These are phyloP conservation scores for Scolanthus callimorphus DNA, from an alignment of 92 coral and sea anemone genomes.

Conservation along the genomic window DNA sequence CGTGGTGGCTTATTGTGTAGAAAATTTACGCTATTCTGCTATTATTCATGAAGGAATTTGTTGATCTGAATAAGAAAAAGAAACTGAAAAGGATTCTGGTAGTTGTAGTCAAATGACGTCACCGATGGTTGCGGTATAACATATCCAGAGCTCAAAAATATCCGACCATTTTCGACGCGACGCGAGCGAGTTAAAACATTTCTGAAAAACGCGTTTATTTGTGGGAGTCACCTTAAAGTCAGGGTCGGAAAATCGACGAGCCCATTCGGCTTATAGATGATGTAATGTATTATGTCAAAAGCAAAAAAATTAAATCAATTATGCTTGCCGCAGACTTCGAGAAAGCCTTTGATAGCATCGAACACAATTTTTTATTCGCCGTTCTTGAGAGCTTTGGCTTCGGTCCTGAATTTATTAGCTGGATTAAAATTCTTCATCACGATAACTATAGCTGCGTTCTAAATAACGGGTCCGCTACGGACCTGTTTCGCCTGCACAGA, in stretches of 20 bases:
- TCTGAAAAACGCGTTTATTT: too few relatives aligned
- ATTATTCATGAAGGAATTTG: too few relatives aligned
- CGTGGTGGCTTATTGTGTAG: too few relatives aligned
- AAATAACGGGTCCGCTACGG: constrained; percentile 17
- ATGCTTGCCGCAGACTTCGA: constrained; percentile 14
- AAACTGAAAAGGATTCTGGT: too few relatives aligned
- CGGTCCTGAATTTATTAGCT: constrained; percentile 17
- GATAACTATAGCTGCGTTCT: constrained; percentile 18
- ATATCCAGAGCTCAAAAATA: too few relatives aligned
- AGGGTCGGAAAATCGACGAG: constrained; percentile 34
- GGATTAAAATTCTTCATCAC: constrained; percentile 10
- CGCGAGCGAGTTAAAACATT: too few relatives aligned
- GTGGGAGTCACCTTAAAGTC: too few relatives aligned
- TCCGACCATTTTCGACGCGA: too few relatives aligned
- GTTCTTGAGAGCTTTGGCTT: constrained; percentile 10
- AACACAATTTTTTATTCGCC: constrained; percentile 6
- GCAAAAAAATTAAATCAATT: constrained; percentile 1
- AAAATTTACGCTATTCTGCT: too few relatives aligned
- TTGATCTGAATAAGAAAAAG: too few relatives aligned
- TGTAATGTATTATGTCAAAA: constrained; percentile 4
- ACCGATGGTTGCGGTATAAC: too few relatives aligned
- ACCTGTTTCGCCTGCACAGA: neutral
- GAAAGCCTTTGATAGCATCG: constrained; percentile 20
- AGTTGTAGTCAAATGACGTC: too few relatives aligned
- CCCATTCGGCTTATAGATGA: constrained; percentile 28